Base-by-base conservation (phyloP, 2,888 invertebrate genomes). In the Hirtodrosophila duncani region DNA sequence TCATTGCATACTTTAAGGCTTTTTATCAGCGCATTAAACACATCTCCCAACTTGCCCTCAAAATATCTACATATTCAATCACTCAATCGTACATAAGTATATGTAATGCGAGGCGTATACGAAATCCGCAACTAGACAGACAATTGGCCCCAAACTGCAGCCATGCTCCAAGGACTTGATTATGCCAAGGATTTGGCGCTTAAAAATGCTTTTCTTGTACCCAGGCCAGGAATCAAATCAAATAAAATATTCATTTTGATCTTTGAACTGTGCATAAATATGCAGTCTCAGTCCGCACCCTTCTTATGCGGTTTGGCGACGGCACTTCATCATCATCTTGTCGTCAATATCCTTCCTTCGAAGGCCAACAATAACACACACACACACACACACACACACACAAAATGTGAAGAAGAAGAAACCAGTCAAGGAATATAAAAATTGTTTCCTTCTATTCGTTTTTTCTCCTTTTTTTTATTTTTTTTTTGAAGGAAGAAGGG, bases 191-290 rank as follows among this genome's bases (percentile, higher is more conserved):
- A 70, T 63, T 61, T 59, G 43, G 64, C 63, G 81, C 65, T 70
- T 67, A 82, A 83, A 83, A 83, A 83, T 71, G 80, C 68, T 84
- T 83, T 81, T 60, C 80, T 77, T 83, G 84, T 81, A 64, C 53
- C 58, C 26, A 29, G 39, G 55, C 56, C 29, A 36, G 63, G 61
- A 81, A 63, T 78, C 66, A 81, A 84, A 82, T 84, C 82, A 79
- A 83, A 83, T 83, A 82, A 83, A 82, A 84, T 84, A 84, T 84
- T 83, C 83, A 84, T 83, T 84, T 83, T 82, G 83, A 84, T 84
- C 84, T 84, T 81, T 83, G 84, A 83, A 81, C 84, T 84, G 69
- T 71, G 70, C 82, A 81, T 80, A 83, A 83, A 83, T 82, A 83
- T 81, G 82, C 72, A 59, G 21, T 33, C 48, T 48, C 41, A 67